Evolutionary conservation across 37 sponge, comb jelly and placozoan species (phyloP).

Genomic region (Oscarella lobularis): DNA sequence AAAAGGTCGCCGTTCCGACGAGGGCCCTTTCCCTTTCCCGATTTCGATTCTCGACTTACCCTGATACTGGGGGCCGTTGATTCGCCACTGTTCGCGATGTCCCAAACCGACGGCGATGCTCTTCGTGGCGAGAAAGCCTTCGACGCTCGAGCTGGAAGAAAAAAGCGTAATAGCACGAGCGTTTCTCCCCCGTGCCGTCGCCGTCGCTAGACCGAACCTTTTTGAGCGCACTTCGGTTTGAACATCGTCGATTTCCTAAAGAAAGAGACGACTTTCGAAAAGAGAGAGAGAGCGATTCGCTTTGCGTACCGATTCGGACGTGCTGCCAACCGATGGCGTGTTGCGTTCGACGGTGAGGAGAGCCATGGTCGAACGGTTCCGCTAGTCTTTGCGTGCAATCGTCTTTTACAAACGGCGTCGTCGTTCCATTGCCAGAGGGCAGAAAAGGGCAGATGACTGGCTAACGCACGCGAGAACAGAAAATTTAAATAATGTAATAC

Average conservation of each 20-base stretch:
- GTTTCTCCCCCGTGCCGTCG: too few species aligned
- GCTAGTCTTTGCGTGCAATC: too few species aligned
- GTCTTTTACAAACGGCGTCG: too few species aligned
- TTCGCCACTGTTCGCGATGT: conserved; percentile 5
- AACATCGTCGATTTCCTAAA: not conserved
- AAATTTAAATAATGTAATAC: too few species aligned
- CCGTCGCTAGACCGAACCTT: too few species aligned
- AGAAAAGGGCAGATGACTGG: too few species aligned
- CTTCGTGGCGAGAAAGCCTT: conserved; percentile 61
- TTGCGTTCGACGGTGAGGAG: conserved; percentile 62
- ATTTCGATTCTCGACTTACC: not conserved
- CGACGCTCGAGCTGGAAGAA: conserved; percentile 37
- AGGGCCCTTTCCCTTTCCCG: not conserved
- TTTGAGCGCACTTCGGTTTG: not conserved
- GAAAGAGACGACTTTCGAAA: not conserved
- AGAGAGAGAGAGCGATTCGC: not conserved
- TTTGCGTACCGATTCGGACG: conserved; percentile 40
- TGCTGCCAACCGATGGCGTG: conserved; percentile 34
- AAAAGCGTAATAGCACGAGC: too few species aligned
- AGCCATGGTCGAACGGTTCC: conserved; percentile 45
- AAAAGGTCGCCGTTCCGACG: not conserved
- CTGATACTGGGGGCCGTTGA: not conserved
- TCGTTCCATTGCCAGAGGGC: too few species aligned
- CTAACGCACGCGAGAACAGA: too few species aligned
- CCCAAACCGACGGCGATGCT: conserved; percentile 51